Base-by-base conservation (phyloP, 2,797 vertebrate genomes). In the Microtus obscurus region DNA sequence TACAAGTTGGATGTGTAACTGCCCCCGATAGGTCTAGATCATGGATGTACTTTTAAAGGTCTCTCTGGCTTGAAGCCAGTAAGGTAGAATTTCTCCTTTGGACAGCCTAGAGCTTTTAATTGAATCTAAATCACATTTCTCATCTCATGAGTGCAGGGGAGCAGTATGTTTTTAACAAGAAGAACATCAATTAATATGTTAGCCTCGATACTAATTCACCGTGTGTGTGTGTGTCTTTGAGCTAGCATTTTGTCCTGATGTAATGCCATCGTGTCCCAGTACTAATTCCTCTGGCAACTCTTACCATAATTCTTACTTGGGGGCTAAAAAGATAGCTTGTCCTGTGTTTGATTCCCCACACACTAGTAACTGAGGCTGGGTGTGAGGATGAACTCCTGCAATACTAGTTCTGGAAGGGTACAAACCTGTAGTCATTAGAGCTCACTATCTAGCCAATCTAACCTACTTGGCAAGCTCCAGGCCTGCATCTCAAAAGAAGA, bases 91-190 rank as follows among this genome's bases (percentile, higher is more conserved):
- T 87, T 94, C 71, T 96, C 43, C 53, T 61, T 94, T 77, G 96
- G 92, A 93, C 88, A 77, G 71, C 6, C 12, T n/a, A 87, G 79
- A 95, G 63, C 91, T 97, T 96, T 96, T 97, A 96, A 94, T 96
- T 97, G 96, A 96, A 87, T 96, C 79, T 90, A 96, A 63, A 96
- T 96, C 81, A n/a, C 2, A 0, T 96, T 92, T 63, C 80, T 97
- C 51, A 5, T 93, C 90, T 90, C 56, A 0, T 19, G 87, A 94
- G 93, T 93, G 76, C 74, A 97, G 78, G 77, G 93, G 76, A 97
- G 71, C 25, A 59, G 94, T 71, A 43, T 90, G 61, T 97, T 96
- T 97, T 95, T 69, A 96, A 86, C 82, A 80, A 93, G 76, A 96
- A 91, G 91, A 83, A 0, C 40, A 77, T 97, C 94, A 92, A 29